Base-by-base conservation (phyloP, 2,797 vertebrate genomes). In the Ptychadena robeensis region DNA sequence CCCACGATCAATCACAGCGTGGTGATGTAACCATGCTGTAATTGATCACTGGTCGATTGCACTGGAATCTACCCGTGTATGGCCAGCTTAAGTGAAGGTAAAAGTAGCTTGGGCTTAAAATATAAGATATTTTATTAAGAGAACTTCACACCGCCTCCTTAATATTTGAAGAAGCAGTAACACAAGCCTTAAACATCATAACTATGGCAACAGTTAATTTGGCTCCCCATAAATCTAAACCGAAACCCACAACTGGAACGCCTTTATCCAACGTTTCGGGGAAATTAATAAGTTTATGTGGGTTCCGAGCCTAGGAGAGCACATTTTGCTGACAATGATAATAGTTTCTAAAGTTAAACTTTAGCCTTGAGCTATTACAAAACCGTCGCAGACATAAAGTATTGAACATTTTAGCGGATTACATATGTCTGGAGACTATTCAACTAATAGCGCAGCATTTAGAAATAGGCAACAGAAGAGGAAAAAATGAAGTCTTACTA, bases 271-370 rank as follows among this genome's bases (percentile, higher is more conserved):
- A 28, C 4, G 11, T 31, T 63, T 31, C 38, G 31, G 2, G 40
- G 28, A 28, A 32, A 69, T 68, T 30, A 79, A 69, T 57, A 37
- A 44, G 57, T n/a, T 22, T 8, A n/a, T 59, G 65, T 61, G 44
- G 38, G 44, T 40, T 30, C 32, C 9, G n/a, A 32, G 30, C 31
- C 66, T 22, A 14, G 37, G 9, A 34, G 30, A 67, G 65, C 32
- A 37, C 18, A 79, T 31, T 32, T 32, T 34, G 40, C 65, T 69
- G 22, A 68, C 40, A 68, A 53, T 28, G 64, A 79, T 68, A 68
- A 79, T 79, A 28, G 73, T 37, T 76, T 30, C 63, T 64, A 57
- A 65, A 34, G 34, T 32, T 66, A 66, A 32, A 66, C 15, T 66
- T 22, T 18, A 71, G 38, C 67, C 67, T 69, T 44, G 38, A 72